A percentile compares a stretch with the other conserved stretches of the same genome.
Evolutionary conservation across 2,888 invertebrate genomes (phyloP).

Genomic region (Imbricaverruca yamaguchii): DNA sequence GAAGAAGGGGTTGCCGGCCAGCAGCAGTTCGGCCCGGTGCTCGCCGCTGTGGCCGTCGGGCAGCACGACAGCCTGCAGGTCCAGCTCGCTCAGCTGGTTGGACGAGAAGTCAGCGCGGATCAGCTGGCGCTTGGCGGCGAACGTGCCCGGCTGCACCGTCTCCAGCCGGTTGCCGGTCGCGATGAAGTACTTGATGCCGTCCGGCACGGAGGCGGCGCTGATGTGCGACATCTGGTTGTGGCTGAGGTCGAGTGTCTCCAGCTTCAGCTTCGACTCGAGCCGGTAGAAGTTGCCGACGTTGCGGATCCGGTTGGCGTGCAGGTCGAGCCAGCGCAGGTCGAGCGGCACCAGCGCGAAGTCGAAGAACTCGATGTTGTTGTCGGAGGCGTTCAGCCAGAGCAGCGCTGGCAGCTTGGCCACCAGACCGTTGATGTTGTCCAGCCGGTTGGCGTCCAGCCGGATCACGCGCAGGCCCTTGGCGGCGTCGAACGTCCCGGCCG

Average conservation of each 20-base stretch:
- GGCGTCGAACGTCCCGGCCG: constrained; percentile 70
- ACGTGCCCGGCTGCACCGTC: constrained; percentile 74
- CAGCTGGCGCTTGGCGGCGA: constrained; percentile 78
- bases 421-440: constrained; percentile 72
- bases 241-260: constrained; percentile 82
- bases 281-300: constrained; percentile 54
- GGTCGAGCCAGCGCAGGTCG: constrained; percentile 77
- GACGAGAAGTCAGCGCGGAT: constrained; percentile 86
- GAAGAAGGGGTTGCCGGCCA: constrained; percentile 87
- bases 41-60: constrained; percentile 64
- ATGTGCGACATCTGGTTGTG: constrained; percentile 67
- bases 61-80: constrained; percentile 76
- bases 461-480: constrained; percentile 75
- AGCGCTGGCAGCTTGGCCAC: constrained; percentile 75
- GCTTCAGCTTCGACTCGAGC: constrained; percentile 52
- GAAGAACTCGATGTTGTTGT: constrained; percentile 80
- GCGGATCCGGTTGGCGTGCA: constrained; percentile 75
- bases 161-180: constrained; percentile 45
- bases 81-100: constrained; percentile 82
- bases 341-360: constrained; percentile 77
- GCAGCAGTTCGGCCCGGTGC: constrained; percentile 78
- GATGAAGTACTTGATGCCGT: constrained; percentile 75
- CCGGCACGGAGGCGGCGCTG: constrained; percentile 62
- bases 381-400: constrained; percentile 83
- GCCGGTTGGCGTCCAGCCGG: constrained; percentile 73